These are phyloP conservation scores for Cisticola juncidis DNA, from an alignment of 2,113 vertebrate genomes.

Conservation along the genomic window DNA sequence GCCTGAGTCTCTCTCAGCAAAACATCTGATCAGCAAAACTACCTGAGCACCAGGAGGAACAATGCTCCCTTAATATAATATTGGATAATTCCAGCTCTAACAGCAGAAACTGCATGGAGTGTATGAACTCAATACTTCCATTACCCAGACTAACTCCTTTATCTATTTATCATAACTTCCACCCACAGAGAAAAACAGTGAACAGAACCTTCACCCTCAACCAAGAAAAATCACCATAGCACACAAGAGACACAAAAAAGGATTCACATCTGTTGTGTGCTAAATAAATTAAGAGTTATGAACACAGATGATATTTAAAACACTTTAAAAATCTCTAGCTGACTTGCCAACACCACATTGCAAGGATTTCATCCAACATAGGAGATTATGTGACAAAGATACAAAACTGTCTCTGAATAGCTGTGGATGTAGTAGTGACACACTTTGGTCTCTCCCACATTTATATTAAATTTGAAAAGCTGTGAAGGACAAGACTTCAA, in stretches of 20 bases:
- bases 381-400: neutral
- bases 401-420: neutral
- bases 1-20: neutral
- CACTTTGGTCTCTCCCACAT: neutral
- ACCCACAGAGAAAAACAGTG: neutral
- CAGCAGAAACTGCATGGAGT: neutral
- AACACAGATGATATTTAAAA: neutral
- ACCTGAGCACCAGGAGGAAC: neutral
- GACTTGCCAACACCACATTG: neutral
- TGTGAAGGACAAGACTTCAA: neutral
- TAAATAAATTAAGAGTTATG: neutral
- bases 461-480: neutral
- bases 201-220: neutral
- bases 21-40: neutral
- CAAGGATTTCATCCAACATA: neutral
- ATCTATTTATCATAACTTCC: neutral
- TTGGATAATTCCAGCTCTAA: neutral
- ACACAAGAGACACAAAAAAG: neutral
- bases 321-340: neutral
- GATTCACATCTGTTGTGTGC: neutral
- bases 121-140: neutral
- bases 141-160: neutral
- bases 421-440: neutral
- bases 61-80: neutral
- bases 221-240: neutral